Percentiles rank a stretch among this genome's conserved stretches.
These are phyloP conservation scores for Cryptoprocta ferox DNA, from an alignment of 2,797 vertebrate genomes.

Conservation along the genomic window DNA sequence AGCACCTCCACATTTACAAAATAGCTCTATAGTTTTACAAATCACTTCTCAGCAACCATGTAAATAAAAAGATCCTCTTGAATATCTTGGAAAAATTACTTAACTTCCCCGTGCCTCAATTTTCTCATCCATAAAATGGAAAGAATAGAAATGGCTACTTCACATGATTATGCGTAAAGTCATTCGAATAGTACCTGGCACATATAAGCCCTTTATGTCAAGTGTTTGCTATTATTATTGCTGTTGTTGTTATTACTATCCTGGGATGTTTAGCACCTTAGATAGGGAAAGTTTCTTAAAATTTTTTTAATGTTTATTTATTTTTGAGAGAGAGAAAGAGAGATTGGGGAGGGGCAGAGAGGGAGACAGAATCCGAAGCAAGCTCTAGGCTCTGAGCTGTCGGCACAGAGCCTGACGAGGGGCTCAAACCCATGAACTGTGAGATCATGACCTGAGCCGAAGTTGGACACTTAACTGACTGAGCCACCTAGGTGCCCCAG, in stretches of 20 bases:
- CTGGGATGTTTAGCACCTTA: background rate
- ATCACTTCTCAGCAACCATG: background rate
- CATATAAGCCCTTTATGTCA: background rate
- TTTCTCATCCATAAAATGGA: constrained; percentile 27
- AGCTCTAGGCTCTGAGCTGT: too few relatives aligned
- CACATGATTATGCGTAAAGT: background rate
- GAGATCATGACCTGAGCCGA: too few relatives aligned
- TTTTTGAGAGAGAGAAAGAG: too few relatives aligned
- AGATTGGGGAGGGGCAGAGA: too few relatives aligned
- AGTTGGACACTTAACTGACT: too few relatives aligned
- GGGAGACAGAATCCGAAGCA: too few relatives aligned
- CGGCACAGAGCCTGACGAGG: too few relatives aligned
- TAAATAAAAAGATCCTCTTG: constrained; percentile 10
- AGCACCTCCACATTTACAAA: background rate
- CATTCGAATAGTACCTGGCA: background rate
- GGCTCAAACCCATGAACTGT: too few relatives aligned
- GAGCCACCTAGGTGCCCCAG: too few relatives aligned
- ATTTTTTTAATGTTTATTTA: too few relatives aligned
- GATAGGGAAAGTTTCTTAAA: background rate
- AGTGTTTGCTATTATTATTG: background rate
- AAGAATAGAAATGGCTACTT: background rate
- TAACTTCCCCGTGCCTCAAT: background rate
- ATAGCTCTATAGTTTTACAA: background rate
- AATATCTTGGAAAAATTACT: background rate
- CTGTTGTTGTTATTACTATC: background rate